Evolutionary conservation across 2,113 vertebrate genomes (phyloP), one percentile per base, ranked within the genome.

Genomic region (Thinocorus orbignyianus): DNA sequence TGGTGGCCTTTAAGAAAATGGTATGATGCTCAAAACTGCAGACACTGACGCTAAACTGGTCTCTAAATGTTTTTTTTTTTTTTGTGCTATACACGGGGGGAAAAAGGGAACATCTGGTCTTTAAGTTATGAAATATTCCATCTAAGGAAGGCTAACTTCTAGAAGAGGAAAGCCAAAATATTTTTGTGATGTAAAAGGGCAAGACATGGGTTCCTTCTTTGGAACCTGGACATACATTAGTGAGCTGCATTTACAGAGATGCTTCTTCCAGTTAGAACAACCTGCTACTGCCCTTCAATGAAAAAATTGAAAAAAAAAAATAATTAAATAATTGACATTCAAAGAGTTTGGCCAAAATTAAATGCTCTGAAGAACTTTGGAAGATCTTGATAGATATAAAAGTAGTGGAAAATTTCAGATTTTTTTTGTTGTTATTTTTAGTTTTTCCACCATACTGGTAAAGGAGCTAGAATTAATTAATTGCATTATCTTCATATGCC

Each of bases 271-370:
- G 9, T 64, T 58, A 64, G 13, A 91, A 55, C 9, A 91, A 55
- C 9, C 7, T 41, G 3, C 54, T 79, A 55, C 4, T 46, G 22
- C 0, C 4, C 3, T 51, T 46, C 58, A 60, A 2, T 41, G 15
- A 26, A 76, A 44, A 46, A 46, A 20, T 1, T 2, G 5, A 17
- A 28, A 54, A 57, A 28, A 20, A 2, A 0, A 7, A n/a, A n/a
- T n/a, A n/a, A n/a, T 13, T 49, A 49, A 51, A 8, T n/a, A 44
- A 26, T 6, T 4, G 1, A 0, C 5, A 33, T 76, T 49, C 48
- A 76, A 82, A 71, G 16, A 24, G 18, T 62, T 19, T 33, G 28
- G 3, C 9, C 9, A 49, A 44, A 49, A 17, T 25, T 68, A 10
- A 35, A 66, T 28, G 10, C 17, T 66, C 5, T 1, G 3, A 54